Evolutionary conservation across 2,888 invertebrate species (phyloP).

Genomic region (Melieria picta): DNA sequence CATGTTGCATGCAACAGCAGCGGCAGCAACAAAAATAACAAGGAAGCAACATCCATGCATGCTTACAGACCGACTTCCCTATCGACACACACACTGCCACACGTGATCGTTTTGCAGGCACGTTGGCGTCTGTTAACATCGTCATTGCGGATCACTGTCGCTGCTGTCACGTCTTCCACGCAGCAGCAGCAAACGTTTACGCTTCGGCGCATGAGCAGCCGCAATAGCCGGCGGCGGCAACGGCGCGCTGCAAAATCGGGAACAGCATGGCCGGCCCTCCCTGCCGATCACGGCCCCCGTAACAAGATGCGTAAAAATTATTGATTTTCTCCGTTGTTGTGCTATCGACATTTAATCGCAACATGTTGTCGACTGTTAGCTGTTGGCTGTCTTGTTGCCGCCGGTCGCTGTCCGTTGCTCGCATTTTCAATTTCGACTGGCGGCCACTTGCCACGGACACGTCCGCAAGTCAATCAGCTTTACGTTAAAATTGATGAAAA

Average conservation of each 20-base stretch:
- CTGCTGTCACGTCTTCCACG: not conserved
- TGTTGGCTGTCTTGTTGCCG: not conserved
- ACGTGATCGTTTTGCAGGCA: constrained; percentile 34
- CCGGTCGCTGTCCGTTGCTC: not conserved
- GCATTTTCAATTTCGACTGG: not conserved
- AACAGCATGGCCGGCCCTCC: constrained; percentile 9
- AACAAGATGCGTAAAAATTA: constrained; percentile 64
- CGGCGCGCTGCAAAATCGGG: not conserved
- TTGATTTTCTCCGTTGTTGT: constrained; percentile 57
- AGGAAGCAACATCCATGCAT: not conserved
- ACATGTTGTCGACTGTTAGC: constrained; percentile 46
- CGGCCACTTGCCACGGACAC: not conserved
- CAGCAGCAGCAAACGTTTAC: too few species aligned
- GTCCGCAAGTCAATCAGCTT: not conserved
- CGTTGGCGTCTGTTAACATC: constrained; percentile 51
- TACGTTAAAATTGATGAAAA: not conserved
- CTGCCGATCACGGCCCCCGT: constrained; percentile 38
- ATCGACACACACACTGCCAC: constrained; percentile 1
- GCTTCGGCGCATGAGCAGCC: too few species aligned
- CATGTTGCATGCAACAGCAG: constrained; percentile 18
- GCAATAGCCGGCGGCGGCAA: not conserved
- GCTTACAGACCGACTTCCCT: not conserved
- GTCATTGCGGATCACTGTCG: constrained; percentile 21
- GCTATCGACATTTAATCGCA: constrained; percentile 61
- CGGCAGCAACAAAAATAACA: constrained; percentile 2